Percentiles rank a stretch among this genome's conserved stretches.
phyloP scores from a whole-genome alignment of 2,113 vertebrate species.

The human (Homo sapiens) region DNA sequence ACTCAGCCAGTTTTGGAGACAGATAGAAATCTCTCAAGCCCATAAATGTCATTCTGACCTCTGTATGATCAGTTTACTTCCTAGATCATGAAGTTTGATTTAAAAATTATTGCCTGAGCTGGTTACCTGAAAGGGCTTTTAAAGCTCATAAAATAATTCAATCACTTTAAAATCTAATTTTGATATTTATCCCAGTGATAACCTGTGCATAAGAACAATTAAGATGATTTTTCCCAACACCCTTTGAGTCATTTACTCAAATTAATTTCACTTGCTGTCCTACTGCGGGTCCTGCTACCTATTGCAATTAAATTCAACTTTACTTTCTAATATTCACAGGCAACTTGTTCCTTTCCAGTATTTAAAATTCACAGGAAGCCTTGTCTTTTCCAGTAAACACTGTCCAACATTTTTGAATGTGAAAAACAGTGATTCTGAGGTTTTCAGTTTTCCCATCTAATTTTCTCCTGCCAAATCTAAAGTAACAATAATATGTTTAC shows the following conservation, averaged over 20 bases:
- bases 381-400: slow-evolving; percentile 19
- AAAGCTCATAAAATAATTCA: slow-evolving; percentile 61
- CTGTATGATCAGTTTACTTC: slow-evolving; percentile 58
- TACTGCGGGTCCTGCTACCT: neutral
- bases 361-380: neutral
- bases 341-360: slow-evolving; percentile 9
- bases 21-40: neutral
- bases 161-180: slow-evolving; percentile 66
- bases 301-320: slow-evolving; percentile 35
- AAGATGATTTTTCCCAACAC: slow-evolving; percentile 55
- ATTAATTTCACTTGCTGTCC: slow-evolving; percentile 43
- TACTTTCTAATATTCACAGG: slow-evolving; percentile 18
- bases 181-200: slow-evolving; percentile 62
- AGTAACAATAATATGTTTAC: neutral
- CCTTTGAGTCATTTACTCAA: slow-evolving; percentile 48
- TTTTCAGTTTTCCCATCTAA: slow-evolving; percentile 31
- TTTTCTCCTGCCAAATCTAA: slow-evolving; percentile 44
- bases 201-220: slow-evolving; percentile 47
- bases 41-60: slow-evolving; percentile 69
- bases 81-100: slow-evolving; percentile 57
- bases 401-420: neutral
- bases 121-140: slow-evolving; percentile 45
- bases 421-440: slow-evolving; percentile 6
- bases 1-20: slow-evolving; percentile 38
- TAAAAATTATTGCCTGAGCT: slow-evolving; percentile 58